phyloP scores from a whole-genome alignment of 1,140 invertebrate genomes.

The Drosophila bifasciata region DNA sequence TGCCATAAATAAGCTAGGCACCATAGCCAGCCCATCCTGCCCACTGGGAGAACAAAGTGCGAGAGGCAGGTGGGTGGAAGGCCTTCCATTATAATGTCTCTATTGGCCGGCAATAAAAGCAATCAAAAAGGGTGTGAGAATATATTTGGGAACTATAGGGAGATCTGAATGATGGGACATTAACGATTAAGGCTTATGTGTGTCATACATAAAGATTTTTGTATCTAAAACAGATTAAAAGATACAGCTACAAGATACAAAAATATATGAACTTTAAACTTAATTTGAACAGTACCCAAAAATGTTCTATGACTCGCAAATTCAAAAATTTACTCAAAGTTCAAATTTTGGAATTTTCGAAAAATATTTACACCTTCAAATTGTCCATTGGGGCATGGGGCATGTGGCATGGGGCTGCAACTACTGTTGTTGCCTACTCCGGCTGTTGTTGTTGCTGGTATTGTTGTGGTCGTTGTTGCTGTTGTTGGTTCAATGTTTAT shows the following conservation, averaged over 20 bases:
- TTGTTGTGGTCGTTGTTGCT: constrained; percentile 17
- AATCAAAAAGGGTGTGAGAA: neutral
- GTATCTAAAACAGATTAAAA: too few species aligned
- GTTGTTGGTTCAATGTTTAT: constrained; percentile 68
- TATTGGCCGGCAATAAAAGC: neutral
- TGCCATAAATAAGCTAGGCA: constrained; percentile 63
- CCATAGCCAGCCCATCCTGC: too few species aligned
- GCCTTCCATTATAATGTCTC: neutral
- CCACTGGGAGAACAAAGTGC: constrained; percentile 13
- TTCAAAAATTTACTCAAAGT: constrained; percentile 6
- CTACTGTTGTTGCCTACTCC: too few species aligned
- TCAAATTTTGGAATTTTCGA: constrained; percentile 28
- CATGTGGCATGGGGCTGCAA: too few species aligned
- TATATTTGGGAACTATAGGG: too few species aligned
- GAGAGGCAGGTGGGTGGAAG: constrained; percentile 30
- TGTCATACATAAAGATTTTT: too few species aligned
- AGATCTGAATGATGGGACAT: too few species aligned
- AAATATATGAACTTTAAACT: too few species aligned
- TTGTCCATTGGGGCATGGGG: constrained; percentile 18
- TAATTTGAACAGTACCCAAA: too few species aligned
- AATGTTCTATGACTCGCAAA: too few species aligned
- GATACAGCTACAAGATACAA: too few species aligned
- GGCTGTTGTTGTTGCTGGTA: constrained; percentile 10
- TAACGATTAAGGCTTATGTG: too few species aligned
- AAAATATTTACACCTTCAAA: constrained; percentile 31